Base-by-base conservation (phyloP, 53 echinoderm and acorn worm genomes). In the Temnopleurus reevesii region DNA sequence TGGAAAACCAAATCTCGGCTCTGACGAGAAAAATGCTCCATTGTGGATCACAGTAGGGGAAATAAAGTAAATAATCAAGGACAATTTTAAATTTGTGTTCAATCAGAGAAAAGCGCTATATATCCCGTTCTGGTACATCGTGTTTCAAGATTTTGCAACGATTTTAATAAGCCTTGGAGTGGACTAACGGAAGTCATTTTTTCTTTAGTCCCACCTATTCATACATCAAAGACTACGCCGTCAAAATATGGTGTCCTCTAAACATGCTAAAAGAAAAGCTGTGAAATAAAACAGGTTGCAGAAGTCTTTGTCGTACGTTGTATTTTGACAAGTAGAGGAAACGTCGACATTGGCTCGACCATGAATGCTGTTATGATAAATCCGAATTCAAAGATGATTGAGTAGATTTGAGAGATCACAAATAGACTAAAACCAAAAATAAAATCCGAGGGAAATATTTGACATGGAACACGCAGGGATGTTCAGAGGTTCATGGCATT, bases 301-400 rank as follows among this genome's bases (percentile, higher is more conserved):
- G 19, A n/a, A 1, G 36, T n/a, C 71, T 71, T 71, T 18, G 43
- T 71, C 41, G 38, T 71, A 71, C 28, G 36, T 41, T 36, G 41
- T 71, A 71, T 41, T 71, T 41, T 36, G 41, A 71, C 71, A 41
- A 36, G 41, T 6, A 36, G 19, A 12, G 49, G 41, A 71, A 71
- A 38, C n/a, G 71, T 71, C 41, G 71, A 23, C 41, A 71, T 41
- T 49, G 36, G 41, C 19, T 18, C 41, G 71, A n/a, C 71, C 71
- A 71, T 71, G 71, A n/a, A 71, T n/a, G 71, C 71, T 71, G 71
- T 71, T 71, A 71, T n/a, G 36, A 19, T 38, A 71, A 71, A 38
- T 41, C 49, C 71, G 21, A 71, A 71, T 71, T 71, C 71, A 71
- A n/a, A 71, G 71, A 41, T 23, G 9, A 71, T 38, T n/a, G 23